Evolutionary conservation across 1,140 invertebrate genomes (phyloP).

Genomic region (Zaprionus taronus): DNA sequence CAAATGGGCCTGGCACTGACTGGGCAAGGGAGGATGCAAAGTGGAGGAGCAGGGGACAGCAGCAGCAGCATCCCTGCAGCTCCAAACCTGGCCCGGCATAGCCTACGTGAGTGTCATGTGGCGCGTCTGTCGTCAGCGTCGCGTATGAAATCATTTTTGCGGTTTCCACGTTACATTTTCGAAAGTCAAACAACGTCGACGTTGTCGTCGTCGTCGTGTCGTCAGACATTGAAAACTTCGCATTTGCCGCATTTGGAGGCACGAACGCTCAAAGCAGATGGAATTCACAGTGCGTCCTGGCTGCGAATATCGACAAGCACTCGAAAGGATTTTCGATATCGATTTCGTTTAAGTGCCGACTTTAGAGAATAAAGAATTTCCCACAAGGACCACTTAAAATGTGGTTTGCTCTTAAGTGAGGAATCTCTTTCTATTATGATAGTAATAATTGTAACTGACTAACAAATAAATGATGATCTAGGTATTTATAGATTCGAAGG

Average conservation of each 20-base stretch:
- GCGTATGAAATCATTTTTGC: slow-evolving; percentile 46
- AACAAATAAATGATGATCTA: too few species aligned
- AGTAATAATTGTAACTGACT: too few species aligned
- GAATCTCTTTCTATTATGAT: background rate
- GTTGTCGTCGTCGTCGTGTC: background rate
- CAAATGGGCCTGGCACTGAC: background rate
- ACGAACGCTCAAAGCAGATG: slow-evolving; percentile 27
- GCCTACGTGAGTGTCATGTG: slow-evolving; percentile 25
- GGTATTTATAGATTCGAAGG: too few species aligned
- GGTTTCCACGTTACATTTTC: slow-evolving; percentile 48
- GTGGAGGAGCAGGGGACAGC: background rate
- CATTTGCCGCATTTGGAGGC: slow-evolving; percentile 12
- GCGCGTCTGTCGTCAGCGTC: slow-evolving; percentile 17
- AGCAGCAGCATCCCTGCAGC: slow-evolving; percentile 3
- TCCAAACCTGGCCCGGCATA: background rate
- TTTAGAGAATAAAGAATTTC: background rate
- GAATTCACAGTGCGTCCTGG: background rate
- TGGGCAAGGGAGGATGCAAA: background rate
- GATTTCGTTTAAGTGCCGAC: background rate
- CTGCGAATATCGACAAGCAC: slow-evolving; percentile 5
- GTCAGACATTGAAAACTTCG: slow-evolving; percentile 40
- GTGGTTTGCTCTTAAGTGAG: background rate
- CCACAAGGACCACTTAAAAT: background rate
- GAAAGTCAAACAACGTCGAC: slow-evolving; percentile 47
- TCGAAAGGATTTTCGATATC: slow-evolving; percentile 7